phyloP scores from a whole-genome alignment of 2,888 invertebrate species.

The Cetonia aurata region DNA sequence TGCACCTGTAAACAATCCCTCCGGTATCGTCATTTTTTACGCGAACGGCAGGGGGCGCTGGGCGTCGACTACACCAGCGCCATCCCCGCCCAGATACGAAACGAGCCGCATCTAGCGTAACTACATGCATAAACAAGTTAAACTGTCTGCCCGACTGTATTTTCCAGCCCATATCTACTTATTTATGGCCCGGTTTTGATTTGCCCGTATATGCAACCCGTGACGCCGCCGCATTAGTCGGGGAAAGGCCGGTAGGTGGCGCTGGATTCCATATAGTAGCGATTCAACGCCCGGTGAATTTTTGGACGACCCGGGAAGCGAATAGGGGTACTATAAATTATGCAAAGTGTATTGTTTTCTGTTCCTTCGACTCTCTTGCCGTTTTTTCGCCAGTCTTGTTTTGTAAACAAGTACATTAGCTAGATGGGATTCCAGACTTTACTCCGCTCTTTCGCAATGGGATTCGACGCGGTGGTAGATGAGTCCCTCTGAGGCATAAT shows the following conservation, averaged over 20 bases:
- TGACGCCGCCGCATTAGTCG: background rate
- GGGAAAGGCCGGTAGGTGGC: slow-evolving; percentile 8
- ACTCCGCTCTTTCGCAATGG: slow-evolving; percentile 10
- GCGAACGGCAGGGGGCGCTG: slow-evolving; percentile 11
- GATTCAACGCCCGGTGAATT: slow-evolving; percentile 27
- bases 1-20: slow-evolving; percentile 34
- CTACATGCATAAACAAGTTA: slow-evolving; percentile 60
- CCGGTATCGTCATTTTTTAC: slow-evolving; percentile 14
- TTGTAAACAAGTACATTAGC: slow-evolving; percentile 38
- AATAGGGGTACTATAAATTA: slow-evolving; percentile 20
- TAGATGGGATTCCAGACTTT: slow-evolving; percentile 6
- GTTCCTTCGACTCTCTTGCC: slow-evolving; percentile 6
- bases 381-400: slow-evolving; percentile 11
- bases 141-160: slow-evolving; percentile 59
- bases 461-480: background rate
- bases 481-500: background rate
- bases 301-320: slow-evolving; percentile 7
- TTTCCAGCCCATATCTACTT: slow-evolving; percentile 62
- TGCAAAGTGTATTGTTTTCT: slow-evolving; percentile 35
- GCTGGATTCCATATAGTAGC: slow-evolving; percentile 2
- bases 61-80: background rate
- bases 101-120: slow-evolving; percentile 55
- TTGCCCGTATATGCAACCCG: slow-evolving; percentile 47
- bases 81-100: slow-evolving; percentile 1
- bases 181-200: slow-evolving; percentile 60